Evolutionary conservation across 2,888 invertebrate species (phyloP).

Genomic region (Nomada fucata): DNA sequence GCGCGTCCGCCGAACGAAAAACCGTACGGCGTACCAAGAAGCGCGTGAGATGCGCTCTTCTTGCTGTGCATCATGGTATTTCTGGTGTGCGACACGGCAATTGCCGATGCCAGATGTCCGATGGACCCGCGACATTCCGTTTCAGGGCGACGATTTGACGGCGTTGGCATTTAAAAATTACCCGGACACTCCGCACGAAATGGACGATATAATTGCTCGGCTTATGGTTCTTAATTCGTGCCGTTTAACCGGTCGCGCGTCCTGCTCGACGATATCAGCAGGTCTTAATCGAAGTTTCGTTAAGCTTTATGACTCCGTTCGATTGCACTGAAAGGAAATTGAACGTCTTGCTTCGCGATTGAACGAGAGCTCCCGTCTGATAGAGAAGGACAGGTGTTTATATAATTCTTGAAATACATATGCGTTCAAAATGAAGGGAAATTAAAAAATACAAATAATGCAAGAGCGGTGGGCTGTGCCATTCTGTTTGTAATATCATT

Average conservation of each 20-base stretch:
- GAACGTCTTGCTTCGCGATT: no score
- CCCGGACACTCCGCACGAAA: slow-evolving; percentile 42
- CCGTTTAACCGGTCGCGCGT: slow-evolving; percentile 8
- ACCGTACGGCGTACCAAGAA: slow-evolving; percentile 29
- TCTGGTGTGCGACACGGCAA: slow-evolving; percentile 73
- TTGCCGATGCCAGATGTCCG: slow-evolving; percentile 72
- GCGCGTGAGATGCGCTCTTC: slow-evolving; percentile 59
- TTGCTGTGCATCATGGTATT: slow-evolving; percentile 63
- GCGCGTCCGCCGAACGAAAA: slow-evolving; percentile 63
- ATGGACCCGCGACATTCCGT: slow-evolving; percentile 67
- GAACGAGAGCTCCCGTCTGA: no score
- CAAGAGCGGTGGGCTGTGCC: no score
- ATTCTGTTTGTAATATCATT: no score
- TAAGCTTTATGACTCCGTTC: slow-evolving; percentile 11
- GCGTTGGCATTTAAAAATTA: slow-evolving; percentile 65
- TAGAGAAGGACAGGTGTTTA: no score
- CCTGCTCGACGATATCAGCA: not conserved
- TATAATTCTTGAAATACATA: no score
- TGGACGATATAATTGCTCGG: slow-evolving; percentile 43
- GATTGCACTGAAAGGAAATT: not conserved
- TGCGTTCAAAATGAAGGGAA: no score
- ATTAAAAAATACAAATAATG: no score
- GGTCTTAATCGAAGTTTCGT: slow-evolving; percentile 11
- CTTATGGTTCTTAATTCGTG: slow-evolving; percentile 49
- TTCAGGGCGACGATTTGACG: slow-evolving; percentile 70